Evolutionary conservation across 2,113 vertebrate species (phyloP), one percentile per base, ranked within the genome.

Genomic region (Pangasianodon gigas): DNA sequence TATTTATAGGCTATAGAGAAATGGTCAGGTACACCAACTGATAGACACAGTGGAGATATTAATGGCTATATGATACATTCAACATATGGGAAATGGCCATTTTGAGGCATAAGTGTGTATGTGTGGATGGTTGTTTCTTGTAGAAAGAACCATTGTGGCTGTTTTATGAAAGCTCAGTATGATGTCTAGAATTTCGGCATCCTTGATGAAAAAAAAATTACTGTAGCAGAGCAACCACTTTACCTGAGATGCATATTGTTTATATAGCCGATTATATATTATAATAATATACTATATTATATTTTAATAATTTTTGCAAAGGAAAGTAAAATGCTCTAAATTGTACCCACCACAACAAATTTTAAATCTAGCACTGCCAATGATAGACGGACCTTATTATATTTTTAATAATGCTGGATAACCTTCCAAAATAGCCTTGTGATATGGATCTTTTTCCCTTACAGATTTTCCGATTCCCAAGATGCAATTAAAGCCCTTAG

Each of bases 401-500:
- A n/a, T 67, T 62, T 67, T 65, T 46, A 65, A 65, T 67, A 21
- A 58, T 18, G 26, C 37, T 84, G 58, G 41, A n/a, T 41, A 85
- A 18, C 32, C 52, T 44, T 44, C 56, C 1, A 65, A 85, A 85
- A 85, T 32, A 52, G 84, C 60, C 44, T 21, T 58, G 81, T 83
- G 54, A 58, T 60, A 51, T 46, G 56, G 26, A 65, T 46, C 6
- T 84, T 26, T 14, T 37, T 18, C 19, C 13, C 37, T 60, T 14
- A 0, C 41, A 46, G 21, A 85, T 14, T 65, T 48, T 65, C 11
- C 18, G 62, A 51, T 69, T 69, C 44, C 26, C 9, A 21, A 13
- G 29, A 52, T 86, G 84, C 46, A 86, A 69, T 86, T 86, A 86
- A 86, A 86, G n/a, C 62, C 62, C 21, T 86, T 85, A 67, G 62